Base-by-base conservation (phyloP, 2,797 vertebrate genomes). In the Heterohyrax brucei region DNA sequence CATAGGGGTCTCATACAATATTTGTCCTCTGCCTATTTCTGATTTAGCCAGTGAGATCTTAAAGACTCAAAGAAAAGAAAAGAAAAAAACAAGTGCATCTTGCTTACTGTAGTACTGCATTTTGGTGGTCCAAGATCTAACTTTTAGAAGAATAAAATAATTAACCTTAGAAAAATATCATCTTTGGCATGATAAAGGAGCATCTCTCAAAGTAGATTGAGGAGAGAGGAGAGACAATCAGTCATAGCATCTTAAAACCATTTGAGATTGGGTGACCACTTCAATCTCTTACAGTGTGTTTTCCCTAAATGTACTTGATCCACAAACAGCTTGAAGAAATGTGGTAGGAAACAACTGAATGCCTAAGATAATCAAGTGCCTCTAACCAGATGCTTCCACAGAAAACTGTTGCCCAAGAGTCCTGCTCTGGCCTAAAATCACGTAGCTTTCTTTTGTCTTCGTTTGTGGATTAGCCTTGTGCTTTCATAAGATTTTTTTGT, bases 111-210 rank as follows among this genome's bases (percentile, higher is more conserved):
- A 59, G 5, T 6, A 92, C 70, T 59, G 19, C n/a, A 84, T 83
- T 93, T 61, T 80, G 22, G 44, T 95, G 7, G 2, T 33, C 30
- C 39, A 93, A 33, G 39, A 70, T 26, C 4, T 93, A 72, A 26
- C 18, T 73, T 80, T 75, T 61, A 16, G 77, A 68, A 91, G 14
- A 87, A 80, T 80, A 82, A 87, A 70, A 70, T 30, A 66, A 66
- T 33, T 89, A n/a, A 80, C n/a, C 22, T 89, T 72, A 87, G 62
- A 92, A 66, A 66, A 90, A 62, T 78, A 82, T 30, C 59, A 77
- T 3, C 28, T 62, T 22, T 64, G 46, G 18, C 53, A 8, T 64
- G 75, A 68, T 66, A 76, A 79, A 44, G 72, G 33, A 26, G 7
- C 33, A 64, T 79, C 26, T 3, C 26, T 82, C 44, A 93, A 91